Evolutionary conservation across 1,140 invertebrate species (phyloP), one percentile per base, ranked within the genome.

Genomic region (Lucilia cuprina): DNA sequence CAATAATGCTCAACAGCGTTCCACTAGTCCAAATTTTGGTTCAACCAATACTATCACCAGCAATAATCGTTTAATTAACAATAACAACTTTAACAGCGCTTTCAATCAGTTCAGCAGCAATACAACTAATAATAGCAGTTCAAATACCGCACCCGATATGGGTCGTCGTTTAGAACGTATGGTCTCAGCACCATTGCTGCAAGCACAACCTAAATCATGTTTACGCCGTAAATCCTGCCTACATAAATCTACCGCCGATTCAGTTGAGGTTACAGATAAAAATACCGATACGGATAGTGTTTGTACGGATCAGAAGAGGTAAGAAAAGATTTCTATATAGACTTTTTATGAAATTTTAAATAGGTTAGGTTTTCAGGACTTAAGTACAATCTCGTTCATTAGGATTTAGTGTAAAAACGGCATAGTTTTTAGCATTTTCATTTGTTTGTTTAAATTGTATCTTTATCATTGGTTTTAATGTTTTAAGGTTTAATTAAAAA

Each of bases 121-220:
- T 30, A 30, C 25, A 30, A 30, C 25, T 30, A 30, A 30, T 30
- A 30, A 41, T 41, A 41, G 0, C 41, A 70, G 19, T 21, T 41
- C 41, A 21, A 80, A 80, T 80, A 80, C 87, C 41, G 85, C 88
- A 9, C 84, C 88, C 17, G 88, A 87, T 34, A 88, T 88, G 14
- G 89, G 87, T 80, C 88, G 89, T 41, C 88, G 88, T 84, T 86
- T 90, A 83, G 89, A 89, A 82, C 89, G 89, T 13, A 87, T 90
- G 86, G 86, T 88, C 82, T 90, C 89, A 9, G 89, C 89, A 0
- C 89, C 89, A 13, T 17, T 84, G 82, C 86, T 90, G 34, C 85
- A 83, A 41, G 85, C 65, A 65, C 87, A 88, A 80, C 89, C 89
- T 19, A 90, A 90, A 75, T 90, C 89, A 83, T 90, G 89, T 85